A percentile compares a stretch with the other conserved stretches of the same genome.
phyloP scores from a whole-genome alignment of 2,888 invertebrate species.

The Subacronicta megacephala region DNA sequence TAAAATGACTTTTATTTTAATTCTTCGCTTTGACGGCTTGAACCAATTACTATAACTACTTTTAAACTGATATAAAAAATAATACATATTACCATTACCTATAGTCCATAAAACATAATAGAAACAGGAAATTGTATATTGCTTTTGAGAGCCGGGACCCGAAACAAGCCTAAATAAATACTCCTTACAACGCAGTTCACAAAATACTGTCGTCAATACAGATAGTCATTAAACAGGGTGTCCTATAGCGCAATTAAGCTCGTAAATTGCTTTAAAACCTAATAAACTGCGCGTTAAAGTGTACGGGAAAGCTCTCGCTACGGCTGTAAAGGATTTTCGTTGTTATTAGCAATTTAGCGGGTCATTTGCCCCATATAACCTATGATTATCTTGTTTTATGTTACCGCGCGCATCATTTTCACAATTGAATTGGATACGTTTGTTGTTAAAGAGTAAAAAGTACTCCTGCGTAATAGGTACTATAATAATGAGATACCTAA shows the following conservation, averaged over 20 bases:
- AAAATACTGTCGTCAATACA: conserved; percentile 11
- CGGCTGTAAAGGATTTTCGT: conserved; percentile 44
- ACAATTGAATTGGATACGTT: conserved; percentile 27
- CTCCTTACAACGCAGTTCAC: conserved; percentile 13
- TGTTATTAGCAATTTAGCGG: conserved; percentile 51
- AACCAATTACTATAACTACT: too few relatives aligned
- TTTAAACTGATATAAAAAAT: too few relatives aligned
- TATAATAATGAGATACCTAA: too few relatives aligned
- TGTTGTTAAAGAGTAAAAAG: conserved; percentile 5
- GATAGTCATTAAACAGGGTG: conserved; percentile 30
- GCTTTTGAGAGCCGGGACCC: too few relatives aligned
- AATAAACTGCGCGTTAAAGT: conserved; percentile 60
- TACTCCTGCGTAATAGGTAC: background rate
- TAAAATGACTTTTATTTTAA: too few relatives aligned
- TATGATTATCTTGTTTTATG: conserved; percentile 46
- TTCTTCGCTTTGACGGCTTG: too few relatives aligned
- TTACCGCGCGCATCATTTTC: conserved; percentile 37
- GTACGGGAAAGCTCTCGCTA: conserved; percentile 30
- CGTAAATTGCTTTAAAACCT: conserved; percentile 69
- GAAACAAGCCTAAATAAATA: background rate
- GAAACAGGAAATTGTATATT: too few relatives aligned
- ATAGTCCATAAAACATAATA: too few relatives aligned
- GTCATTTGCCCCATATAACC: conserved; percentile 30
- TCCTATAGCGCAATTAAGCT: conserved; percentile 58
- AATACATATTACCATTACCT: too few relatives aligned